A percentile compares a stretch with the other conserved stretches of the same genome.
phyloP scores from a whole-genome alignment of 2,113 vertebrate species.

The Erythrolamprus reginae region DNA sequence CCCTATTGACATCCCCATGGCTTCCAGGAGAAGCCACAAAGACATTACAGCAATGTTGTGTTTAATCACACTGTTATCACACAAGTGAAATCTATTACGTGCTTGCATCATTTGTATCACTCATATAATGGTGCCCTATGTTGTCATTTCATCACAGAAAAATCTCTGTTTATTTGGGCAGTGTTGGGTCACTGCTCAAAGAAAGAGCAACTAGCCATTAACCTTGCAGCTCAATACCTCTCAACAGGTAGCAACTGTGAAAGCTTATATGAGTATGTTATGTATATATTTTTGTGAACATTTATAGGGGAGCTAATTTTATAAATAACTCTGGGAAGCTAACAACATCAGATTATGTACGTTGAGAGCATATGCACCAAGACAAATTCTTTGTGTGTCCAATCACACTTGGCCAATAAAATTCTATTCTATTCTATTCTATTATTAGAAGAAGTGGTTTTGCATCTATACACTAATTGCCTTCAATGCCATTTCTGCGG shows the following conservation, averaged over 20 bases:
- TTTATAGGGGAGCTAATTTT: background rate
- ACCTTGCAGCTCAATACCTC: background rate
- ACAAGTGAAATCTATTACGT: background rate
- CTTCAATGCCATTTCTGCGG: background rate
- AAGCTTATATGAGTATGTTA: background rate
- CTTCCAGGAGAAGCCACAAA: background rate
- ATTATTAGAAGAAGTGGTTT: background rate
- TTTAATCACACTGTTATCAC: background rate
- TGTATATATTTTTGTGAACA: background rate
- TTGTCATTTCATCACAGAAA: background rate
- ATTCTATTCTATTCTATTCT: too few species aligned
- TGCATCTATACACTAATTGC: background rate
- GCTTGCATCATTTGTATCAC: background rate
- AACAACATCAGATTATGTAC: background rate
- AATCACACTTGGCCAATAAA: too few species aligned
- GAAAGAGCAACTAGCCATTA: background rate
- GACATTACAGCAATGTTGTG: background rate
- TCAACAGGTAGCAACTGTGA: background rate
- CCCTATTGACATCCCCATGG: background rate
- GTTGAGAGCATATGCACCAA: too few species aligned
- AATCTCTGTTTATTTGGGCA: background rate
- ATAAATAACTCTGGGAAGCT: background rate
- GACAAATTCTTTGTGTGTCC: too few species aligned
- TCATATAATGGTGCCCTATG: background rate
- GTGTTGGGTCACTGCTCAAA: background rate